Conservation (phyloP, 2,888 invertebrate species). For the Physocephala rufipes region DNA sequence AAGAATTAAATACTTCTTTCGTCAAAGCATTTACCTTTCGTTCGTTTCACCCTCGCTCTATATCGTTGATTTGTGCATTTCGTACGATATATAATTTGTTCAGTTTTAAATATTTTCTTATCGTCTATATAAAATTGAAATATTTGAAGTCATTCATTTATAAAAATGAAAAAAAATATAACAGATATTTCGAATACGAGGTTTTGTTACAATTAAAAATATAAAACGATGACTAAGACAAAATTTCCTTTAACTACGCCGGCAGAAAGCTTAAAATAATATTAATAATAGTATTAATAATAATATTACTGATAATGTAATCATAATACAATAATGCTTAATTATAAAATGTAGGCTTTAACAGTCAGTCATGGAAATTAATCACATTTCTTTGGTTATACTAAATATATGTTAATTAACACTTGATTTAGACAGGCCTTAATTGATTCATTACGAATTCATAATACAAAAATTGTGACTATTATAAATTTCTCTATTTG, state of each 20-base stretch:
- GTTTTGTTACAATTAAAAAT: slow-evolving; percentile 1
- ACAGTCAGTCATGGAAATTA: slow-evolving; percentile 60
- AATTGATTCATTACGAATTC: slow-evolving; percentile 19
- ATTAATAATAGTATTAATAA: too few species aligned
- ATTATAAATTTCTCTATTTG: neutral
- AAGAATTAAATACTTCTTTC: too few species aligned
- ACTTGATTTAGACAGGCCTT: slow-evolving; percentile 35
- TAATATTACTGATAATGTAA: slow-evolving; percentile 29
- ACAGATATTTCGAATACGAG: neutral
- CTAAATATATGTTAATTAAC: slow-evolving; percentile 13
- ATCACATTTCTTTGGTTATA: slow-evolving; percentile 55
- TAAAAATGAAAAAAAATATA: slow-evolving; percentile 7
- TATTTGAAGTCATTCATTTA: slow-evolving; percentile 54
- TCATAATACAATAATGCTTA: slow-evolving; percentile 35
- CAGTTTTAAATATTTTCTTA: slow-evolving; percentile 21
- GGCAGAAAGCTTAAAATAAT: slow-evolving; percentile 2
- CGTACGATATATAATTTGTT: too few species aligned
- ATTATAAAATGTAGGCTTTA: slow-evolving; percentile 51
- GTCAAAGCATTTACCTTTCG: neutral
- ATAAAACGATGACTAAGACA: slow-evolving; percentile 33
- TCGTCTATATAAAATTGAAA: slow-evolving; percentile 49
- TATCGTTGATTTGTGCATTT: slow-evolving; percentile 16
- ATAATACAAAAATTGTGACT: slow-evolving; percentile 20
- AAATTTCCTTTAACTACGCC: slow-evolving; percentile 39
- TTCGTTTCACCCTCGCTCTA: slow-evolving; percentile 25